These are phyloP conservation scores for Crenichthys baileyi DNA, from an alignment of 2,797 vertebrate genomes.

Conservation along the genomic window DNA sequence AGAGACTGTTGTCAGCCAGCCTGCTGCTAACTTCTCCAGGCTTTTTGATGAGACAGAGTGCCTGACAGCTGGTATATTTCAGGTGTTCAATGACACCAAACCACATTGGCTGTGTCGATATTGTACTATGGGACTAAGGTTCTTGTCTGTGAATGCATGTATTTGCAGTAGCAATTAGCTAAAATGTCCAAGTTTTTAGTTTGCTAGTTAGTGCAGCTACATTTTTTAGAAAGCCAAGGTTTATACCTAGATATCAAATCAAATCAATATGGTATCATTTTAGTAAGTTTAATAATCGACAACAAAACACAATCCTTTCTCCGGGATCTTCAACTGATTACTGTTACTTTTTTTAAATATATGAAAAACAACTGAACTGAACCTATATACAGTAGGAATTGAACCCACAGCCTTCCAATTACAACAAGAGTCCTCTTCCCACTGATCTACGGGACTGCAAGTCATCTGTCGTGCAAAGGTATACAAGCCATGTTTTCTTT, in stretches of 20 bases:
- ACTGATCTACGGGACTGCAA: background rate
- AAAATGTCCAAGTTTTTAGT: constrained; percentile 3
- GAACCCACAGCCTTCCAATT: background rate
- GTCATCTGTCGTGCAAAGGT: background rate
- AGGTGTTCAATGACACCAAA: constrained; percentile 72
- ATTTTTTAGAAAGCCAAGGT: background rate
- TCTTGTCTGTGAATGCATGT: constrained; percentile 23
- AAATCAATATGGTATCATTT: background rate
- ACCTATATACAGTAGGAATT: background rate
- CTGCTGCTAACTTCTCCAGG: constrained; percentile 65
- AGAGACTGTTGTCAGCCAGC: constrained; percentile 74
- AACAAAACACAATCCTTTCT: background rate
- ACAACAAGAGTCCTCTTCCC: background rate
- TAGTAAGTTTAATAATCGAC: too few relatives aligned
- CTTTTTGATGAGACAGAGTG: constrained; percentile 69
- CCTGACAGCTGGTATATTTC: constrained; percentile 72
- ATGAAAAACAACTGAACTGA: background rate
- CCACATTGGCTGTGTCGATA: constrained; percentile 49
- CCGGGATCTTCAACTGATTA: background rate
- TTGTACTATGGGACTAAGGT: constrained; percentile 45
- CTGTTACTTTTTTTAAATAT: background rate
- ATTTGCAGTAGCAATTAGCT: constrained; percentile 4
- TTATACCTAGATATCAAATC: background rate
- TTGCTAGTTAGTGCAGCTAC: constrained; percentile 1
- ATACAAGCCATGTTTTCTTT: background rate